A percentile compares a stretch with the other conserved stretches of the same genome.
phyloP scores from a whole-genome alignment of 2,797 vertebrate species.

The Carcharodon carcharias region DNA sequence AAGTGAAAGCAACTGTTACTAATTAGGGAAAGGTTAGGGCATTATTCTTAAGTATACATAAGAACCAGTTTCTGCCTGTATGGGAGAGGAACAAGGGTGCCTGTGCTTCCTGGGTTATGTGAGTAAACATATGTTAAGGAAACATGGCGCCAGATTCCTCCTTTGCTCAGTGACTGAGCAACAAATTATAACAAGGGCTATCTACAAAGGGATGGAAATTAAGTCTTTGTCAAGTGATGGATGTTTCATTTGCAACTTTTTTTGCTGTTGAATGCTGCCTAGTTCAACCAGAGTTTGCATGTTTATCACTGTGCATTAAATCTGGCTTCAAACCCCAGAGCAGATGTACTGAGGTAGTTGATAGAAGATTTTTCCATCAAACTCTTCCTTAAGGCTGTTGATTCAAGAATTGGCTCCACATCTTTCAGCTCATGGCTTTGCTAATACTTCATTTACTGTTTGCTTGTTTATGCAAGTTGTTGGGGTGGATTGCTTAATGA shows the following conservation, averaged over 20 bases:
- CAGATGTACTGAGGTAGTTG: background rate
- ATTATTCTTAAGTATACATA: too few species aligned
- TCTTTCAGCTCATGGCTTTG: background rate
- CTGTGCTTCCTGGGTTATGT: too few species aligned
- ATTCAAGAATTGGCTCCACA: conserved; percentile 4
- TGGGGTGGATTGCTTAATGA: background rate
- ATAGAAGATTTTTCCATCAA: background rate
- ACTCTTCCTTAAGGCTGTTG: background rate
- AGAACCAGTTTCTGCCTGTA: too few species aligned
- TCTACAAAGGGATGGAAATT: too few species aligned
- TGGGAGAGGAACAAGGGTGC: too few species aligned
- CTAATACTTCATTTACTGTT: background rate
- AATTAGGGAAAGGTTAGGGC: too few species aligned
- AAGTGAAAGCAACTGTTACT: too few species aligned
- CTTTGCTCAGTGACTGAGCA: too few species aligned
- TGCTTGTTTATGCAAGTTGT: background rate
- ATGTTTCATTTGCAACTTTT: background rate
- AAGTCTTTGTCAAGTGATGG: background rate
- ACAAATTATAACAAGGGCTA: too few species aligned
- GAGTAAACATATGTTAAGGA: too few species aligned
- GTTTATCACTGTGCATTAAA: background rate
- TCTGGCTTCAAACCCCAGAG: background rate
- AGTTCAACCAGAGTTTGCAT: background rate
- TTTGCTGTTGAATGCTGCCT: background rate
- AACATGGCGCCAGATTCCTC: too few species aligned